Conservation (phyloP, 2,797 vertebrate species). For the Chelon labrosus region DNA sequence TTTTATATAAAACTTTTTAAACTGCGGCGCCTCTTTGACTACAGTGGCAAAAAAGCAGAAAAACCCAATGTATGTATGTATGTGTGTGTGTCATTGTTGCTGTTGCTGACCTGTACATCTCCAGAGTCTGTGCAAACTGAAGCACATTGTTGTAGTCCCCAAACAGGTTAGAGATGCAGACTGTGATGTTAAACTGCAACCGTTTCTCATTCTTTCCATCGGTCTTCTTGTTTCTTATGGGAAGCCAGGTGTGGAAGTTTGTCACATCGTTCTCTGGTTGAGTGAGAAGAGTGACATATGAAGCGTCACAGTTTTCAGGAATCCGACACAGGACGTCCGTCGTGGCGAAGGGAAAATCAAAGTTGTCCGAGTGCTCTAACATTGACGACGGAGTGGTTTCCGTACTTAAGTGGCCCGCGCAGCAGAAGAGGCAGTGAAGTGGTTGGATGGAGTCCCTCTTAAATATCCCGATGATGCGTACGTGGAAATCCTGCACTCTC, state of each 20-base stretch:
- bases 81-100: no score
- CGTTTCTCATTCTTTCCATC: background rate
- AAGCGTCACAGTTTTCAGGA: conserved; percentile 43
- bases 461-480: conserved; percentile 75
- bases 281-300: conserved; percentile 51
- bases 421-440: conserved; percentile 74
- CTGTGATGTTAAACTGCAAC: conserved; percentile 65
- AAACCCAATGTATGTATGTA: no score
- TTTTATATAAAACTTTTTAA: no score
- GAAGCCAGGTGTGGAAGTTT: conserved; percentile 45
- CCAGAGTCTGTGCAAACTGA: conserved; percentile 78
- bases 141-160: conserved; percentile 77
- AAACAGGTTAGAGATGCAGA: conserved; percentile 78
- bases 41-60: no score
- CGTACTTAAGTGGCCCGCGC: background rate
- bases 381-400: conserved; percentile 28
- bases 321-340: conserved; percentile 75
- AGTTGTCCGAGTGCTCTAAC: conserved; percentile 55
- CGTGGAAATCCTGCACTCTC: conserved; percentile 26
- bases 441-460: conserved; percentile 49
- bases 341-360: conserved; percentile 71
- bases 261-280: fast-evolving
- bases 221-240: conserved; percentile 49
- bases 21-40: no score
- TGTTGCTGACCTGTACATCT: no score